A percentile compares a stretch with the other conserved stretches of the same genome.
Evolutionary conservation across 2,113 vertebrate species (phyloP).

Genomic region (Clarias magur): DNA sequence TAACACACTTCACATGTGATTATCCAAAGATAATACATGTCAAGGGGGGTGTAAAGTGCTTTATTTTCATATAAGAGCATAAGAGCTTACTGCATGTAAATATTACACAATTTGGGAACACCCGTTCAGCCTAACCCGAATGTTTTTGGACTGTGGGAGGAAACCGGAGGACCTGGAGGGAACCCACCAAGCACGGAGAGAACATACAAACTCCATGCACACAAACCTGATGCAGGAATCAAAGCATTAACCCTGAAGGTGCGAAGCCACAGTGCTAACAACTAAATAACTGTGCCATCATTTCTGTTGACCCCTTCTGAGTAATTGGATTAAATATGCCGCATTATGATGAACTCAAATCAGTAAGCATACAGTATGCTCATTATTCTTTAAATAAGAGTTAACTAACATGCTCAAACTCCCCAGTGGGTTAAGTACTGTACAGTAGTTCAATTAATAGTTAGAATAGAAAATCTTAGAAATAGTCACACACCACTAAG

Average conservation of each 20-base stretch:
- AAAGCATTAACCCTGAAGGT: no score
- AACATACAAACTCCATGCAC: no score
- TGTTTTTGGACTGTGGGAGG: no score
- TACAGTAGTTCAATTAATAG: neutral
- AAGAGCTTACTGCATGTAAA: no score
- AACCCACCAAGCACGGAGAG: no score
- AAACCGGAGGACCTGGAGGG: no score
- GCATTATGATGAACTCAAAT: neutral
- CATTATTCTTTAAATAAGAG: neutral
- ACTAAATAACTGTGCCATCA: no score
- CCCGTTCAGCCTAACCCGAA: no score
- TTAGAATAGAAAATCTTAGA: neutral
- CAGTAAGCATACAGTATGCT: neutral
- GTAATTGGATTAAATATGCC: neutral
- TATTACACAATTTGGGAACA: no score
- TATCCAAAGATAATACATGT: neutral
- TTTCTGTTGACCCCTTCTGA: neutral
- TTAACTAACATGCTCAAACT: neutral
- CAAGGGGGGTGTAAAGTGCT: neutral
- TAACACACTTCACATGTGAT: neutral
- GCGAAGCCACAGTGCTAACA: no score
- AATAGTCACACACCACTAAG: neutral
- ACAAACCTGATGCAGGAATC: no score
- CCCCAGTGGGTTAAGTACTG: neutral
- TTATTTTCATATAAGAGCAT: neutral